Conservation (phyloP, 2,113 vertebrate genomes). For the Vicugna pacos region DNA sequence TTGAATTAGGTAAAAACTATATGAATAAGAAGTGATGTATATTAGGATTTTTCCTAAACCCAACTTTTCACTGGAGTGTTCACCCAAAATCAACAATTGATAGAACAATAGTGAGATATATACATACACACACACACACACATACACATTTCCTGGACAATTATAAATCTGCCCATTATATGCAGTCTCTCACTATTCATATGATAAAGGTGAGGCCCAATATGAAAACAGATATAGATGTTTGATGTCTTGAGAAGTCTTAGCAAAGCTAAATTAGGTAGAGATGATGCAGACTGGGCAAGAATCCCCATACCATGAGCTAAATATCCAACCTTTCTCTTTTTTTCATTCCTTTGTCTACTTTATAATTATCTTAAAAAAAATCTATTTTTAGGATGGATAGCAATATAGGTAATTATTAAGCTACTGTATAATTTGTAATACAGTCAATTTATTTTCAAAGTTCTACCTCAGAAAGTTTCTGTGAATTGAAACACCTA, state of each 20-base stretch:
- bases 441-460: neutral
- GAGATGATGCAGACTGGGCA: neutral
- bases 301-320: neutral
- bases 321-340: neutral
- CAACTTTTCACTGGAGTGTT: neutral
- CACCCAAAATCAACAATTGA: neutral
- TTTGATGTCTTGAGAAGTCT: neutral
- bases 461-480: neutral
- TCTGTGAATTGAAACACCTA: neutral
- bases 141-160: neutral
- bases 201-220: neutral
- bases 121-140: neutral
- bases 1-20: neutral
- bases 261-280: neutral
- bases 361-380: neutral
- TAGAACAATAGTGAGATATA: neutral
- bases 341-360: neutral
- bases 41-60: neutral
- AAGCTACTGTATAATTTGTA: neutral
- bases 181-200: fast-evolving
- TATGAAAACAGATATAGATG: neutral
- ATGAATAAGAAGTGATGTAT: neutral
- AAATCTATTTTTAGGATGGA: neutral
- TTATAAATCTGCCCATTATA: neutral
- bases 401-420: neutral